Base-by-base conservation (phyloP, 2,113 vertebrate genomes). In the Donacobius atricapilla region DNA sequence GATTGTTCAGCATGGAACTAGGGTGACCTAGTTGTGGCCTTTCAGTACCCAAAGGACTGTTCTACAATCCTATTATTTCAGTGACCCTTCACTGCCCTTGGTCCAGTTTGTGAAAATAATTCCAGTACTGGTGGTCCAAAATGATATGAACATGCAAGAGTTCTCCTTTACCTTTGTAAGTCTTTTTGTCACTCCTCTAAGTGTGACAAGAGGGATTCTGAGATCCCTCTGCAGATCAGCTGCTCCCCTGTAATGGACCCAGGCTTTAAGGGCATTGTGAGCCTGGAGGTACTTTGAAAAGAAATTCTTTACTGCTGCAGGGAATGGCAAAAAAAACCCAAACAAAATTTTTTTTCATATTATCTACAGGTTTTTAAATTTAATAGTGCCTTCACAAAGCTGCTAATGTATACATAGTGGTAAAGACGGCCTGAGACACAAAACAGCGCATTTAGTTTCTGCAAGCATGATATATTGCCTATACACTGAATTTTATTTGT, bases 401-500 rank as follows among this genome's bases (percentile, higher is more conserved):
- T 88, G 75, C 31, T 81, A 77, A 94, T 57, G 23, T 66, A 89
- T 87, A 65, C 58, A 44, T 6, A 80, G 58, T 73, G 66, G 33
- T 92, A 91, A 79, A 90, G 84, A 63, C 19, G 90, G 47, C 58
- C n/a, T 4, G 9, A 70, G 50, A 87, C 39, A 75, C 50, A 69
- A 71, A 89, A 35, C 44, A 76, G 48, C 58, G 53, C 44, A 15
- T 85, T 84, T 82, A 79, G 33, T 76, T 90, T 85, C 64, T 90
- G 33, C 1, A 5, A 93, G 87, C 3, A 0, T 81, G 91, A 80
- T 95, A 47, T 44, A 40, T 92, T 94, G 92, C 93, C 84, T 94
- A 93, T 92, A 86, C 79, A 50, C 35, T 56, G 85, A 90, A 85
- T 96, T 88, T 88, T 80, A 83, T 91, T 72, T 91, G 42, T 75